Base-by-base conservation (phyloP, 53 echinoderm and acorn worm genomes). In the Holothuria leucospilota region DNA sequence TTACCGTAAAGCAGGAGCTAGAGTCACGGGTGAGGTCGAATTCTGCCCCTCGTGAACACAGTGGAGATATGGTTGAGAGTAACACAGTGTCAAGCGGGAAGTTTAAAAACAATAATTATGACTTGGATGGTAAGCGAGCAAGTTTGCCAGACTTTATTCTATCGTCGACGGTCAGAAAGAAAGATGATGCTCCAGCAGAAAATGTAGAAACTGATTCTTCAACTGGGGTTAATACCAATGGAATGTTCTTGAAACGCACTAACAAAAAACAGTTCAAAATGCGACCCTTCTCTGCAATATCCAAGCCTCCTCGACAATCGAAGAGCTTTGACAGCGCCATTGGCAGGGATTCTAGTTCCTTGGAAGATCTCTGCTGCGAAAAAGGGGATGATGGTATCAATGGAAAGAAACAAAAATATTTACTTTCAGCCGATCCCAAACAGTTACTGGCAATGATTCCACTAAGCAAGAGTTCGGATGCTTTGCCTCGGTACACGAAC, bases 291-390 rank as follows among this genome's bases (percentile, higher is more conserved):
- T 64, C 83, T 5, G 39, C 29, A 20, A 25, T 53, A 24, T 61
- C 29, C 20, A 83, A 65, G n/a, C 51, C 65, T 6, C 23, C 40
- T 39, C 41, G 83, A n/a, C 83, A 83, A 42, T 83, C 83, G 15
- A 83, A 67, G 53, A 83, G 83, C 51, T 83, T 83, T 42, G 83
- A 83, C 27, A 83, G 83, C 46, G 83, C 83, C 25, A 83, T 83
- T 29, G 83, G 66, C 2, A 66, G 65, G 20, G 63, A 83, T 25
- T 66, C 65, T 38, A 67, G 66, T 29, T 83, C 83, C n/a, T 64
- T 83, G 23, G 83, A 83, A 38, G 65, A 83, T 16, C 41, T 83
- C 18, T 79, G 61, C 34, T 79, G 61, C 20, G 80, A 79, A 58
- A 79, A 61, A 79, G 59, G 80, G 16, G 67, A 66, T 11, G 66